Conservation (phyloP, 2,888 invertebrate genomes). For the Epirrhoe alternata region DNA sequence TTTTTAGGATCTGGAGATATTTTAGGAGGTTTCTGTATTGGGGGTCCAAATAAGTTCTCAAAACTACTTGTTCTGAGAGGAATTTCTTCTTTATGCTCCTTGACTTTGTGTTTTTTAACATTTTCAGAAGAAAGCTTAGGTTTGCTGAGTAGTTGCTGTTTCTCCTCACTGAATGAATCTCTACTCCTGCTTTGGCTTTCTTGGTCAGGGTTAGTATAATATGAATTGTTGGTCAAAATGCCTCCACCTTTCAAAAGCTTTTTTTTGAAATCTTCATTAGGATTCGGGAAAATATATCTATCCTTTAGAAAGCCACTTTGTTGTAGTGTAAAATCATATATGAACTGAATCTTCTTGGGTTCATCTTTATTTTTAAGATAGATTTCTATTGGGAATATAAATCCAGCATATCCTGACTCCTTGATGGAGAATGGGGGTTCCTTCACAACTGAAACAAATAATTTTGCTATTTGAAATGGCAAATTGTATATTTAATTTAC, state of each 20-base stretch:
- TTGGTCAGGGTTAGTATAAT: constrained; percentile 80
- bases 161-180: constrained; percentile 85
- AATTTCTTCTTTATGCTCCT: constrained; percentile 83
- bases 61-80: constrained; percentile 87
- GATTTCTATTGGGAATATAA: constrained; percentile 95
- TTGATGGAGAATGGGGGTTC: constrained; percentile 95
- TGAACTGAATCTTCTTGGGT: constrained; percentile 92
- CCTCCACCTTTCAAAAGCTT: constrained; percentile 96
- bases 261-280: constrained; percentile 94
- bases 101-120: constrained; percentile 86
- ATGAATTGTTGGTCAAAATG: constrained; percentile 77
- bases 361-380: constrained; percentile 95
- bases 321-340: constrained; percentile 94
- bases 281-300: constrained; percentile 93
- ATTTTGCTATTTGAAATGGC: neutral
- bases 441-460: constrained; percentile 89
- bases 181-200: constrained; percentile 85
- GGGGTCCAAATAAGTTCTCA: constrained; percentile 92
- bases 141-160: constrained; percentile 88
- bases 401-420: constrained; percentile 98
- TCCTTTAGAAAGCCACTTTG: constrained; percentile 91
- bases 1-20: constrained; percentile 88
- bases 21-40: constrained; percentile 91
- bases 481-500: neutral
- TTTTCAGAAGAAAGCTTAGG: constrained; percentile 87